Evolutionary conservation across 2,113 vertebrate genomes (phyloP).

Genomic region (Rostratula benghalensis): DNA sequence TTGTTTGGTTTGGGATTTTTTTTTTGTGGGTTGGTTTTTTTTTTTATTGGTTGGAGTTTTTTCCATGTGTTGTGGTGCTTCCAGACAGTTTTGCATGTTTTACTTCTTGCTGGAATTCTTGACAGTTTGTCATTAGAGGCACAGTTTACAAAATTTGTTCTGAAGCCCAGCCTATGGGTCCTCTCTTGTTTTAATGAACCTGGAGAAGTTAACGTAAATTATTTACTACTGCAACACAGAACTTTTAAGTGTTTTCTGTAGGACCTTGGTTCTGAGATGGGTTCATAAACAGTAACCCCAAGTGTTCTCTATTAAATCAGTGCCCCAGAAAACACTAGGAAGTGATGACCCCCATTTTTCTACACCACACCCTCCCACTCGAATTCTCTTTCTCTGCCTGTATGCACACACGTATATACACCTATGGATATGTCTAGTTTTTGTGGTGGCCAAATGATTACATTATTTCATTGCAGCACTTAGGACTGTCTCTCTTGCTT

Average conservation of each 20-base stretch:
- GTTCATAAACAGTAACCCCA: not conserved
- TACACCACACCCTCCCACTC: no score
- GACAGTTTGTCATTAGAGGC: not conserved
- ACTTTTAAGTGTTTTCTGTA: not conserved
- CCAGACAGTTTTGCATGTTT: not conserved
- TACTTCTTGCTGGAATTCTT: not conserved
- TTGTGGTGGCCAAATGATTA: not conserved
- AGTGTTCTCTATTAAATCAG: not conserved
- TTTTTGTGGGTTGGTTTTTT: not conserved
- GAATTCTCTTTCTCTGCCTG: not conserved
- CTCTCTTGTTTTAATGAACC: not conserved
- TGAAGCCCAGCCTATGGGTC: not conserved
- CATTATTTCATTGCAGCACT: not conserved
- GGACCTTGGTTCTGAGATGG: not conserved
- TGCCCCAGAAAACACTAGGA: not conserved
- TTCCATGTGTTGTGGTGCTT: not conserved
- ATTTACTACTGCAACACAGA: not conserved
- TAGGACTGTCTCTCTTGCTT: not conserved
- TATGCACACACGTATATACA: accelerated
- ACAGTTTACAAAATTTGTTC: not conserved
- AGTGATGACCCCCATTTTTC: accelerated
- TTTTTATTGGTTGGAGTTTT: not conserved
- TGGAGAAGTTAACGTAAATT: accelerated
- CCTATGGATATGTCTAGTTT: not conserved
- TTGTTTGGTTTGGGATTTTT: not conserved